Base-by-base conservation (phyloP, 2,888 invertebrate genomes). In the Netelia melanura region DNA sequence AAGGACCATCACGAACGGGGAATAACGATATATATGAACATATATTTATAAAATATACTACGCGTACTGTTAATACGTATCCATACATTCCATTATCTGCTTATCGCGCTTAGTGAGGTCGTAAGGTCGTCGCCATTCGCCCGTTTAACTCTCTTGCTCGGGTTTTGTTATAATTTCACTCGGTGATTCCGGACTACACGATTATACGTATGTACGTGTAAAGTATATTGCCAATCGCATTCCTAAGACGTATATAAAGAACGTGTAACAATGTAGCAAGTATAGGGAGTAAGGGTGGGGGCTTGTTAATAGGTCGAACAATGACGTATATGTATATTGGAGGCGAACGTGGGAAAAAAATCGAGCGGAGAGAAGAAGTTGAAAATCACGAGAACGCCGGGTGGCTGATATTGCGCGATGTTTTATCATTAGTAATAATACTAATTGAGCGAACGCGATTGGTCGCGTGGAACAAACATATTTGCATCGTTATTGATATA, bases 61-160 rank as follows among this genome's bases (percentile, higher is more conserved):
- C 64, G 61, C 74, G 82, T 82, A 84, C 52, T 67, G 44, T 58
- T 30, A 48, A 70, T 48, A 65, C 76, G 48, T 86, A 85, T 87
- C 79, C 85, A 48, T 74, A 81, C 58, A 80, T 81, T 80, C 85
- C 86, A 87, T 87, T 87, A 87, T 87, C 87, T 83, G 79, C 86
- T 87, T 87, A 87, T 87, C 87, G 61, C 71, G 56, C 38, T 38
- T 54, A 58, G 65, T 44, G 68, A 78, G 87, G 86, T 87, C 87
- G 72, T 65, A 30, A 82, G 87, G 84, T 87, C 87, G 83, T 72
- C 81, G 65, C 67, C 79, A 83, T 79, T 77, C 76, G 85, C 44
- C 79, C 76, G 67, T 61, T 79, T 30, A 80, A 56, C 79, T 79
- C 38, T 38, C 38, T 78, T 67, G 17, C 62, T 71, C 79, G 78